Base-by-base conservation (phyloP, 2,113 vertebrate genomes). In the Sylvietta virens region DNA sequence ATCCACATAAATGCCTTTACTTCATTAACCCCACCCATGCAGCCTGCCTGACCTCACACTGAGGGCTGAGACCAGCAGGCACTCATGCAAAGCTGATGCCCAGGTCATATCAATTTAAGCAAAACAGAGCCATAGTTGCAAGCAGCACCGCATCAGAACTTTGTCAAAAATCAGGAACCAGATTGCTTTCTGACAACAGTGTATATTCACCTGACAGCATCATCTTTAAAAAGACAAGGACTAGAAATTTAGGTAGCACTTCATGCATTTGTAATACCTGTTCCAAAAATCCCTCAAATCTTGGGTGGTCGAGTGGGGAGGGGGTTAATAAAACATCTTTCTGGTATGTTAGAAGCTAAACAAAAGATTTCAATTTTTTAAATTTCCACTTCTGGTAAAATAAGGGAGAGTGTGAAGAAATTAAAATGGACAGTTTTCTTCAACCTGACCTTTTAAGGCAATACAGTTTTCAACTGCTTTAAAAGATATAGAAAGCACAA, bases 391-490 rank as follows among this genome's bases (percentile, higher is more conserved):
- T 80, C 53, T 70, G 15, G 11, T n/a, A 37, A 48, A 89, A 90
- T 35, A 85, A 81, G 14, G 18, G 27, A 57, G n/a, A 90, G 18
- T 20, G 35, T 42, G 13, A 33, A 88, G 16, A 93, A 81, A 61
- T 58, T 51, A 50, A 80, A 92, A 83, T 15, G 39, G 47, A 35
- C 56, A 14, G 15, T 51, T 86, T 90, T 78, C 62, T 76, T 87
- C 45, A 87, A 30, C 30, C 11, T 57, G n/a, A 71, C 73, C 79
- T 94, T 97, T 93, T 81, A 94, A 69, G 80, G 60, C 42, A 94
- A 80, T 66, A 54, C 30, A 47, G 13, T 60, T 86, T 87, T 39
- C 65, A 90, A 45, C 17, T 30, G 44, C 57, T 83, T 26, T 69
- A 69, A 45, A 76, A 94, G 35, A 86, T 33, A 85, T 0, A 50